phyloP scores from a whole-genome alignment of 2,888 invertebrate species.

The Pachycephus smyrnensis region DNA sequence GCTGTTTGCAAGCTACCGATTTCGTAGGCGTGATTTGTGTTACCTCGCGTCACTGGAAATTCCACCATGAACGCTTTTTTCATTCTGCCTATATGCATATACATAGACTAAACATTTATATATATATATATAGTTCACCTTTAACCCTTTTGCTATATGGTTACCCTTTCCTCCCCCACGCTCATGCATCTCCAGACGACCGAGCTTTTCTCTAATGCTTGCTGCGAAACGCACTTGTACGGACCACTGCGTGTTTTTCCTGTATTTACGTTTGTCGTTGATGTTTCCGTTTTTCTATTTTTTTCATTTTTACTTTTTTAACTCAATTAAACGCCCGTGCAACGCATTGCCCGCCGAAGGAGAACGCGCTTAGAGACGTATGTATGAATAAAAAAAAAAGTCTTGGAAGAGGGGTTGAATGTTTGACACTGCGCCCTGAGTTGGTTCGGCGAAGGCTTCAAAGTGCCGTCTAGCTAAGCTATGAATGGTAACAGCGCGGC shows the following conservation, averaged over 20 bases:
- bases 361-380: not conserved
- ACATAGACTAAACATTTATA: not conserved
- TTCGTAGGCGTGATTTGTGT: not conserved
- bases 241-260: not conserved
- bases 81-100: not conserved
- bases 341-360: not conserved
- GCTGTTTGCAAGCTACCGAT: not conserved
- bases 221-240: not conserved
- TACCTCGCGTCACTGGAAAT: not conserved
- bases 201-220: not conserved
- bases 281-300: not conserved
- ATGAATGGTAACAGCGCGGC: not conserved
- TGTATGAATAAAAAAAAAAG: not conserved
- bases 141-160: not conserved
- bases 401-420: not conserved
- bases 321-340: not conserved
- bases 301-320: no score
- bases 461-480: not conserved
- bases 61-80: not conserved
- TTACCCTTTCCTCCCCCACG: not conserved
- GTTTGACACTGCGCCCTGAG: not conserved
- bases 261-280: not conserved
- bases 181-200: not conserved
- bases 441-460: not conserved
- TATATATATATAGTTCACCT: not conserved